Evolutionary conservation across 2,888 invertebrate species (phyloP).

Genomic region (Nephrocerus scutellatus): DNA sequence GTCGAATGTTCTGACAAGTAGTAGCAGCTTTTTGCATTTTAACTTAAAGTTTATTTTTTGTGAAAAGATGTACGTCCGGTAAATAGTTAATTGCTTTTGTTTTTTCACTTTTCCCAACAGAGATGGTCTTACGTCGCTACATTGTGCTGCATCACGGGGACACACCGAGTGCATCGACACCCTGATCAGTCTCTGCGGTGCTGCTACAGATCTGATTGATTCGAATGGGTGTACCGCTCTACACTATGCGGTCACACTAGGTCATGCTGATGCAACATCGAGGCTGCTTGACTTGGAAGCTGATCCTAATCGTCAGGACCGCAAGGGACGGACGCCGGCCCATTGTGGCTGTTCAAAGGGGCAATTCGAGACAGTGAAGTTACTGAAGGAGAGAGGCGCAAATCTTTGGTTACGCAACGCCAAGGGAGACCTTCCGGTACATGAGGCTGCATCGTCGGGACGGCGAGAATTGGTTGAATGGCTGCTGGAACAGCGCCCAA

Average conservation of each 20-base stretch:
- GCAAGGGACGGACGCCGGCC: slow-evolving; percentile 85
- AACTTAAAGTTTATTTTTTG: not conserved
- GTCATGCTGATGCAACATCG: slow-evolving; percentile 89
- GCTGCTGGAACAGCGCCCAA: slow-evolving; percentile 75
- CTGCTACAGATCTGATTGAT: slow-evolving; percentile 82
- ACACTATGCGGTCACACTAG: slow-evolving; percentile 93
- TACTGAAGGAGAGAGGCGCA: slow-evolving; percentile 66
- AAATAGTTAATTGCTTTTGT: not conserved
- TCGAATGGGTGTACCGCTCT: slow-evolving; percentile 92
- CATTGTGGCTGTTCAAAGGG: slow-evolving; percentile 96
- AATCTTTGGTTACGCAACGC: slow-evolving; percentile 90
- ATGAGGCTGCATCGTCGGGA: slow-evolving; percentile 92
- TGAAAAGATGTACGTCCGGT: not conserved
- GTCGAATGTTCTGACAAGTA: slow-evolving; percentile 75
- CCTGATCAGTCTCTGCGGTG: slow-evolving; percentile 78
- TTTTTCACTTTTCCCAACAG: slow-evolving; percentile 48
- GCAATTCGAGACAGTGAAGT: slow-evolving; percentile 78
- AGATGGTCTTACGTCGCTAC: slow-evolving; percentile 90
- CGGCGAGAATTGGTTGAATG: slow-evolving; percentile 81
- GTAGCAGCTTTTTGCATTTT: not conserved
- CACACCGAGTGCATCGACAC: slow-evolving; percentile 88
- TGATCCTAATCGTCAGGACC: slow-evolving; percentile 86
- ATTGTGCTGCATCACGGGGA: slow-evolving; percentile 94
- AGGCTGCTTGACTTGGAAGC: slow-evolving; percentile 83
- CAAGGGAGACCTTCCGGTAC: slow-evolving; percentile 89